Evolutionary conservation across 2,797 vertebrate species (phyloP).

Genomic region (Sciurus vulgaris): DNA sequence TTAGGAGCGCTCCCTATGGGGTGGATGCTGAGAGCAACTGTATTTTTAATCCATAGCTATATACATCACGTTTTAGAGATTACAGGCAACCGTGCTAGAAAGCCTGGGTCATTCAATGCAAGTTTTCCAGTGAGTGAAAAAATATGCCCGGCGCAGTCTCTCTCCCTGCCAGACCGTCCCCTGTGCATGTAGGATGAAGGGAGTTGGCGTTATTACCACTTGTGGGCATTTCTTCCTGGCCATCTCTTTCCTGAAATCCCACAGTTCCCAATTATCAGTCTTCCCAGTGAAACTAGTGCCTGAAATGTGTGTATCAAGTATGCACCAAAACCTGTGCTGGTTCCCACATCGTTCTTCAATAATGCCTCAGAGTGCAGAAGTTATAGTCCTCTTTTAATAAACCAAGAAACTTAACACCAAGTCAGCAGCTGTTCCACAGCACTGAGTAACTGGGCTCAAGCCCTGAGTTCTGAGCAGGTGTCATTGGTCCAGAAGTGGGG

Average conservation of each 20-base stretch:
- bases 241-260: not conserved
- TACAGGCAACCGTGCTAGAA: not conserved
- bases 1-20: not conserved
- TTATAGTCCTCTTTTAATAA: not conserved
- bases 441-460: not conserved
- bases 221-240: not conserved
- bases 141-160: not conserved
- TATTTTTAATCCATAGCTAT: not conserved
- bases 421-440: not conserved
- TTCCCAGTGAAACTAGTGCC: slow-evolving; percentile 17
- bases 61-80: not conserved
- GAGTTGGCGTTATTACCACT: not conserved
- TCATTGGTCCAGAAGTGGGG: too few relatives aligned
- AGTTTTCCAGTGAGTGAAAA: not conserved
- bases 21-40: not conserved
- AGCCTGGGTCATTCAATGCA: not conserved
- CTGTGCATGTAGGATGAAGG: not conserved
- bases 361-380: not conserved
- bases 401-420: not conserved
- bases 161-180: not conserved
- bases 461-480: too few relatives aligned
- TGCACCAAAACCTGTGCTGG: not conserved
- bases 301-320: not conserved
- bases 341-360: not conserved
- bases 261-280: not conserved